A percentile compares a stretch with the other conserved stretches of the same genome.
Conservation (phyloP, 1,140 invertebrate species). For the Brachionus calyciflorus region DNA sequence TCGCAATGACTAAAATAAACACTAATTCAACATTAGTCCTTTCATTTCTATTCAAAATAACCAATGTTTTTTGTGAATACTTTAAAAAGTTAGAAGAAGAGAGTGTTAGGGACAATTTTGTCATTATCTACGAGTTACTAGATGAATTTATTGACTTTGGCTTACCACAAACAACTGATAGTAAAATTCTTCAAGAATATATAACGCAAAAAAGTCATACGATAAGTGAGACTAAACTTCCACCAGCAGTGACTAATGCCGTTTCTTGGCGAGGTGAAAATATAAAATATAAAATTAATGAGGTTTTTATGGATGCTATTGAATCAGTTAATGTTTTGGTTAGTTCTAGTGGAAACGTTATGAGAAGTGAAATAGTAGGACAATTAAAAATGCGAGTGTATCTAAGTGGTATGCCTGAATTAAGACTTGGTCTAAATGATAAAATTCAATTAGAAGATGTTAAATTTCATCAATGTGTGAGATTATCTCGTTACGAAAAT, state of each 20-base stretch:
- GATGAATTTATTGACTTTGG: constrained; percentile 99
- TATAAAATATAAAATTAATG: constrained; percentile 98
- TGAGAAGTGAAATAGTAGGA: constrained; percentile 96
- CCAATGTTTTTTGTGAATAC: constrained; percentile 79
- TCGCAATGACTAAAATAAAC: constrained; percentile 24
- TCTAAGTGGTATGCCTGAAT: constrained; percentile 97
- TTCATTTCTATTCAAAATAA: constrained; percentile 47
- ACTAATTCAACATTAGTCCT: constrained; percentile 35
- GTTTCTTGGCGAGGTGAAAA: constrained; percentile 99
- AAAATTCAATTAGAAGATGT: constrained; percentile 98
- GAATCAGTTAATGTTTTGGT: constrained; percentile 93
- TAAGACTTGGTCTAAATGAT: constrained; percentile 95
- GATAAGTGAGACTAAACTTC: constrained; percentile 90
- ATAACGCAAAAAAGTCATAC: constrained; percentile 97
- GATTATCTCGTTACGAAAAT: constrained; percentile 94
- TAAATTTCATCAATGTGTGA: constrained; percentile 98
- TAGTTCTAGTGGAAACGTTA: constrained; percentile 94
- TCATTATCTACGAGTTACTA: constrained; percentile 94
- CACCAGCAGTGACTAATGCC: constrained; percentile 97
- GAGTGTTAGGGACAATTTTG: constrained; percentile 98
- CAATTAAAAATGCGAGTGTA: constrained; percentile 99
- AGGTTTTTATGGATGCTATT: constrained; percentile 99
- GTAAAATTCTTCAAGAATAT: constrained; percentile 95
- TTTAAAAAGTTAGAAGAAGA: constrained; percentile 99
- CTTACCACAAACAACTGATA: constrained; percentile 98